Conservation (phyloP, 2,797 vertebrate species). For the Synaphobranchus kaupii region DNA sequence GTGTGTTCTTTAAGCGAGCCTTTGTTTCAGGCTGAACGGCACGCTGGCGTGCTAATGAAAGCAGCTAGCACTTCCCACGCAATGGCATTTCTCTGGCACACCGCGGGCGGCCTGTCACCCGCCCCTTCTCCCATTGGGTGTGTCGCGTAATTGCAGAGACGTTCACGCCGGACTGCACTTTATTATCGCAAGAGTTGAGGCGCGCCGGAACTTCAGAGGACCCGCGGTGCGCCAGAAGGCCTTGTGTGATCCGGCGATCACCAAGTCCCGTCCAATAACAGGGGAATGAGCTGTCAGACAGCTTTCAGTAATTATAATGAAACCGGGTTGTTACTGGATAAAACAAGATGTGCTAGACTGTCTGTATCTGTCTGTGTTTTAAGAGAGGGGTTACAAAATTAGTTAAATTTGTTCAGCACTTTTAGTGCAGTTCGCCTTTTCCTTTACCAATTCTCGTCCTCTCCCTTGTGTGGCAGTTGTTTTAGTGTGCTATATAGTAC, state of each 20-base stretch:
- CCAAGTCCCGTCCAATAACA: background rate
- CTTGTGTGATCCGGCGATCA: background rate
- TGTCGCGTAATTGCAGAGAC: conserved; percentile 19
- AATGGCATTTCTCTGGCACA: conserved; percentile 19
- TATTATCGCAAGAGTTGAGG: background rate
- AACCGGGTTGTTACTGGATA: background rate
- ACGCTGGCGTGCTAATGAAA: background rate
- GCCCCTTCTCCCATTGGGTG: background rate
- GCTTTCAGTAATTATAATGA: background rate
- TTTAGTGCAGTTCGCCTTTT: background rate
- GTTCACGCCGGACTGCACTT: background rate
- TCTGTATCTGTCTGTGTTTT: background rate
- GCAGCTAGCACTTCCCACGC: background rate
- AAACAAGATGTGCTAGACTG: background rate
- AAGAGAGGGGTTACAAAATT: background rate
- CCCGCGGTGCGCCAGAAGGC: background rate
- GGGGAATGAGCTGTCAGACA: background rate
- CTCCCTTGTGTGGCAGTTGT: background rate
- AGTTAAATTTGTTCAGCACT: background rate
- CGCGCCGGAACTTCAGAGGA: background rate
- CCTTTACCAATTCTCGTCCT: background rate
- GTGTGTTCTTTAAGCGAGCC: background rate
- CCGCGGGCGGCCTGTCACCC: background rate
- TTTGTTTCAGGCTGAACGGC: background rate
- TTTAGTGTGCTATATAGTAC: background rate